These are phyloP conservation scores for Drosophila peninsularis DNA, from an alignment of 2,888 invertebrate genomes.

Conservation along the genomic window DNA sequence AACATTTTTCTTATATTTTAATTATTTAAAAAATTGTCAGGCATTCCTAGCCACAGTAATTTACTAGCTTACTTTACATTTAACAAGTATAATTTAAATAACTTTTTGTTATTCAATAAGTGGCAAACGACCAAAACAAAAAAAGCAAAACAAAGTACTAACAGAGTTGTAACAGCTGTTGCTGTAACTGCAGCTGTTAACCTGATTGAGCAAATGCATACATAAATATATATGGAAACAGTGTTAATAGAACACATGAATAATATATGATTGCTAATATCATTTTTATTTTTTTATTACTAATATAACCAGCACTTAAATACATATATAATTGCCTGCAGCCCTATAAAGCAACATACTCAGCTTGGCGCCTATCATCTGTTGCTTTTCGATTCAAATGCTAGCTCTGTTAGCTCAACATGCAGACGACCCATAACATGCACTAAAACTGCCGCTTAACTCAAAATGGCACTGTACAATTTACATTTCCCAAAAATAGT, in stretches of 20 bases:
- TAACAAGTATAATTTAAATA: background rate
- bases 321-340: background rate
- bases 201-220: background rate
- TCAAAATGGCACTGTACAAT: constrained; percentile 10
- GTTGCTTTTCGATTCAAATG: constrained; percentile 17
- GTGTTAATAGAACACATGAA: background rate
- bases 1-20: constrained; percentile 27
- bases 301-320: background rate
- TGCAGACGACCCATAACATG: background rate
- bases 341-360: constrained; percentile 3
- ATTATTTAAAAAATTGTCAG: too few relatives aligned
- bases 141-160: constrained; percentile 3
- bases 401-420: background rate
- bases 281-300: background rate
- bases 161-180: background rate
- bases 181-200: background rate
- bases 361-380: constrained; percentile 21
- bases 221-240: background rate
- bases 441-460: background rate
- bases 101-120: constrained; percentile 37
- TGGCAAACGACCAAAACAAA: constrained; percentile 25
- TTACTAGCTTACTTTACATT: background rate
- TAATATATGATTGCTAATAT: background rate
- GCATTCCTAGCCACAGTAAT: too few relatives aligned
- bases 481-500: background rate